phyloP scores from a whole-genome alignment of 2,797 vertebrate species.

The Sebastes hubbsi region DNA sequence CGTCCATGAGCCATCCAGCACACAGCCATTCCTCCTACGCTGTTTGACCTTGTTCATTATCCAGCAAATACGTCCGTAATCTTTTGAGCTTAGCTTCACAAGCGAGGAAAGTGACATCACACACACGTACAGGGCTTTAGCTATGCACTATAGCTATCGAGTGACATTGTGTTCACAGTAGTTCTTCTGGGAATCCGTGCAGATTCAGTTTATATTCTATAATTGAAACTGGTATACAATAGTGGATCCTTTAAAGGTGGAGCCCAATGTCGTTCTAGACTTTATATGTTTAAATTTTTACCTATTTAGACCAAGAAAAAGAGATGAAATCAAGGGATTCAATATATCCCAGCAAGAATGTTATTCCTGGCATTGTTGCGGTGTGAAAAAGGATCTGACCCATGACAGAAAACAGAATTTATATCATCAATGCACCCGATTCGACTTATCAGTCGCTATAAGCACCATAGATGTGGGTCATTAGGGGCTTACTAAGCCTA shows the following conservation, averaged over 20 bases:
- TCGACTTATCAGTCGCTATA: too few relatives aligned
- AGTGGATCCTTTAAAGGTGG: not conserved
- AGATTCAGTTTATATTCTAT: not conserved
- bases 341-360: not conserved
- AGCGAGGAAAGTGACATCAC: conserved; percentile 26
- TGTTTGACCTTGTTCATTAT: conserved; percentile 53
- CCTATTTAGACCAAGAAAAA: not conserved
- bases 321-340: not conserved
- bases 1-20: conserved; percentile 19
- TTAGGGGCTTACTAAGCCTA: too few relatives aligned
- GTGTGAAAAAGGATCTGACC: not conserved
- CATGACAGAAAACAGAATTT: not conserved
- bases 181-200: not conserved
- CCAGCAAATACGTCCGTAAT: conserved; percentile 44
- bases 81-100: conserved; percentile 31
- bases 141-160: not conserved
- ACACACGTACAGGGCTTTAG: not conserved
- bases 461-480: too few relatives aligned
- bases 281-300: not conserved
- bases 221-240: not conserved
- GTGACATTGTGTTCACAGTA: not conserved
- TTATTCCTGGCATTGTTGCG: not conserved
- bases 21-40: conserved; percentile 34
- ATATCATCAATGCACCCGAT: not conserved
- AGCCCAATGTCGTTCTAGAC: not conserved